Conservation (phyloP, 2,888 invertebrate species). For the Troides oblongomaculatus region DNA sequence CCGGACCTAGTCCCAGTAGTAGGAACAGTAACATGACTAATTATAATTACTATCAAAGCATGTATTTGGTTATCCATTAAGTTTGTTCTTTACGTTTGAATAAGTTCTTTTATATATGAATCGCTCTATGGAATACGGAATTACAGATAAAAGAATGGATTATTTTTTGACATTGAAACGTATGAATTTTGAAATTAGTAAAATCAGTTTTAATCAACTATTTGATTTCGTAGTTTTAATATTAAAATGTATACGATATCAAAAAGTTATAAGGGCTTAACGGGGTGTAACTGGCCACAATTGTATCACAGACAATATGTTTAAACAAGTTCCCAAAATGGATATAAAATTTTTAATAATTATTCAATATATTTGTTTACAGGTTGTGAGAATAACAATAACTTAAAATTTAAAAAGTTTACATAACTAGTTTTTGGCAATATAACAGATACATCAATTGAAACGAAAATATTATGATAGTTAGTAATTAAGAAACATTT, state of each 20-base stretch:
- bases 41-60: too few species aligned
- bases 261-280: background rate
- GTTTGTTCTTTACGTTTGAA: too few species aligned
- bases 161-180: background rate
- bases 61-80: too few species aligned
- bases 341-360: too few species aligned
- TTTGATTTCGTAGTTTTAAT: background rate
- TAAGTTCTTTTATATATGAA: too few species aligned
- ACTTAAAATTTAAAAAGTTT: background rate
- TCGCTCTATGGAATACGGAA: too few species aligned
- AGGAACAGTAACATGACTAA: too few species aligned
- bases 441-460: background rate
- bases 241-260: background rate
- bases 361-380: background rate
- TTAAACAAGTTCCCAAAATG: too few species aligned
- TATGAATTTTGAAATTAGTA: background rate
- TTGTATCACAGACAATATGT: background rate
- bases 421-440: conserved; percentile 14
- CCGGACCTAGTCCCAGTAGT: too few species aligned
- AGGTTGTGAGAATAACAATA: background rate
- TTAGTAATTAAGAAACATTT: background rate
- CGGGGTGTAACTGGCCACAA: background rate
- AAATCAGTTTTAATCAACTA: too few species aligned
- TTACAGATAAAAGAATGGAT: too few species aligned
- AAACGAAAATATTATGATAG: background rate